Evolutionary conservation across 35 echinoderm and acorn worm genomes (phyloP).

Genomic region (Lytechinus pictus): DNA sequence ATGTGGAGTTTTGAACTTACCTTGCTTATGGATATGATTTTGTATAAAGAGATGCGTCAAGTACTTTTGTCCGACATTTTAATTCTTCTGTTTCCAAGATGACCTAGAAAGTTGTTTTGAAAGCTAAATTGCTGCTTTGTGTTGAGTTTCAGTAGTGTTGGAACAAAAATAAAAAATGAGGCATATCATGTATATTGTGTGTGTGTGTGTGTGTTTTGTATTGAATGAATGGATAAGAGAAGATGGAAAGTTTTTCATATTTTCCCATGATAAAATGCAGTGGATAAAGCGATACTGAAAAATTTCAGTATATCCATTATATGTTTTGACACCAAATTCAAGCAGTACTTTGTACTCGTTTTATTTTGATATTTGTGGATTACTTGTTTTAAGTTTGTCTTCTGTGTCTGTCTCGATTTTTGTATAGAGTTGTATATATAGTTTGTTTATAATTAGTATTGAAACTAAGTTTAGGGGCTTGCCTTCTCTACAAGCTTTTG

Average conservation of each 20-base stretch:
- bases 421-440: too few species aligned
- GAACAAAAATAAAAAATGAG: neutral
- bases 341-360: too few species aligned
- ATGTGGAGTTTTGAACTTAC: neutral
- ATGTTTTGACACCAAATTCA: too few species aligned
- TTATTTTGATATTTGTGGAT: too few species aligned
- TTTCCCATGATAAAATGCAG: neutral
- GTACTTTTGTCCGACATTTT: neutral
- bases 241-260: neutral
- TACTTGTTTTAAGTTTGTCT: too few species aligned
- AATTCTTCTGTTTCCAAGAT: neutral
- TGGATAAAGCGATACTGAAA: too few species aligned
- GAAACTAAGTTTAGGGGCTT: too few species aligned
- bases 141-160: neutral
- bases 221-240: neutral
- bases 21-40: neutral
- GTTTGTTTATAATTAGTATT: too few species aligned
- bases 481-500: too few species aligned
- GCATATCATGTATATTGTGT: neutral
- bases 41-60: neutral
- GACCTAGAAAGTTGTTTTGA: neutral
- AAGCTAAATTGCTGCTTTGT: neutral
- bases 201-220: neutral
- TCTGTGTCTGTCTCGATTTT: too few species aligned
- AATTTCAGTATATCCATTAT: too few species aligned